These are phyloP conservation scores for Drosophila bocqueti DNA, from an alignment of 1,140 invertebrate genomes.

Conservation along the genomic window DNA sequence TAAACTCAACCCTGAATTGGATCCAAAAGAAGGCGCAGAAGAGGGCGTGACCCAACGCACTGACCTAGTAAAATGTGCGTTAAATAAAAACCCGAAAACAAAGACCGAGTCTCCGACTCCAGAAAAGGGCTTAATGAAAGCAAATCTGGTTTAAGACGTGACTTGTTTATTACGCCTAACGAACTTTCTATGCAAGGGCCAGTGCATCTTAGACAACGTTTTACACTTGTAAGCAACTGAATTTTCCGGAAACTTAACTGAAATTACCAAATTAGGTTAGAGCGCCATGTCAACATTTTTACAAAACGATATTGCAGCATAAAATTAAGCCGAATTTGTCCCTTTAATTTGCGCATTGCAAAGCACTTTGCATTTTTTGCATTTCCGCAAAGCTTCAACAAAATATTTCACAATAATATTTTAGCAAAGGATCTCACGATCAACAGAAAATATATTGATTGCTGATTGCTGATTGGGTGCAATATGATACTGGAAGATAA, in stretches of 20 bases:
- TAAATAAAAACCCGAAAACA: slow-evolving; percentile 1
- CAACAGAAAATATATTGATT: slow-evolving; percentile 1
- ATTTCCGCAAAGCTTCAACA: background rate
- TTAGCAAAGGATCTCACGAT: background rate
- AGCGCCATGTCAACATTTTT: background rate
- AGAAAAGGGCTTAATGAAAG: slow-evolving; percentile 32
- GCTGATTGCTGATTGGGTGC: slow-evolving; percentile 5
- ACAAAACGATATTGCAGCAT: slow-evolving; percentile 1
- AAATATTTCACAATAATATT: slow-evolving; percentile 3
- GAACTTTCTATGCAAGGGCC: slow-evolving; percentile 65
- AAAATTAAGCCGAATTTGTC: background rate
- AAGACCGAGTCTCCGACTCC: background rate
- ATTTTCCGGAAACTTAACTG: slow-evolving; percentile 2
- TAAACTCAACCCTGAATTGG: slow-evolving; percentile 8
- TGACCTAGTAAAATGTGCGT: slow-evolving; percentile 66
- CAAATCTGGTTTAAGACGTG: slow-evolving; percentile 71
- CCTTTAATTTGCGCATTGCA: slow-evolving; percentile 9
- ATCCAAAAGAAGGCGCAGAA: background rate
- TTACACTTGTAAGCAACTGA: background rate
- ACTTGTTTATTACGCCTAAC: slow-evolving; percentile 74
- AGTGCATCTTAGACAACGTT: background rate
- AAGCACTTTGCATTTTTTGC: slow-evolving; percentile 14
- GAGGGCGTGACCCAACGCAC: slow-evolving; percentile 24
- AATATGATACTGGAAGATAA: background rate
- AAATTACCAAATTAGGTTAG: slow-evolving; percentile 9